Percentiles rank a stretch among this genome's conserved stretches.
These are phyloP conservation scores for Mesorhabditis spiculigera DNA, from an alignment of 2,888 invertebrate genomes.

Conservation along the genomic window DNA sequence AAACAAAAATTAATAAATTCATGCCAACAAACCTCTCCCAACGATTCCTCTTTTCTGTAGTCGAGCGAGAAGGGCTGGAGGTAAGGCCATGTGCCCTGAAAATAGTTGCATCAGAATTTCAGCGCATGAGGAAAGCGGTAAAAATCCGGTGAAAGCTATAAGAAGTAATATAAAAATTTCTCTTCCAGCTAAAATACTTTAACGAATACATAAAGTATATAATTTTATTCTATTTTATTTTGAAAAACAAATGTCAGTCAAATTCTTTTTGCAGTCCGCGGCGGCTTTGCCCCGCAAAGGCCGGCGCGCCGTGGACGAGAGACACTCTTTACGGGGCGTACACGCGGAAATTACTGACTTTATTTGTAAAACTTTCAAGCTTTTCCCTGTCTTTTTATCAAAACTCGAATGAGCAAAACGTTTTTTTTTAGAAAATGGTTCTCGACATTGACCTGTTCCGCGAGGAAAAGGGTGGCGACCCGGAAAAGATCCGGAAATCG, in stretches of 20 bases:
- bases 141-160: too few species aligned
- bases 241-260: too few species aligned
- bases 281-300: too few species aligned
- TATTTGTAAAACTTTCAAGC: background rate
- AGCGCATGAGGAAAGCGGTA: too few species aligned
- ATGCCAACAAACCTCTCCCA: conserved; percentile 33
- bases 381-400: background rate
- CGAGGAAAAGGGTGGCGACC: conserved; percentile 88
- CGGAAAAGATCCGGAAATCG: conserved; percentile 83
- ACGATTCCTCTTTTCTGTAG: conserved; percentile 78
- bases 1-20: conserved; percentile 8
- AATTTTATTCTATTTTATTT: too few species aligned
- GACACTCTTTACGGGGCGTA: too few species aligned
- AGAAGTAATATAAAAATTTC: too few species aligned
- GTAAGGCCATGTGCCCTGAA: conserved; percentile 74
- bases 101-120: too few species aligned
- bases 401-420: background rate
- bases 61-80: conserved; percentile 80
- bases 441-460: conserved; percentile 93
- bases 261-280: background rate
- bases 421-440: conserved; percentile 72
- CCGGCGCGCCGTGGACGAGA: too few species aligned
- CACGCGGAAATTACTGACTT: too few species aligned
- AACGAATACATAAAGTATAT: too few species aligned
- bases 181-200: too few species aligned